Base-by-base conservation (phyloP, 2,113 vertebrate genomes). In the Oxygymnocypris stewartii region DNA sequence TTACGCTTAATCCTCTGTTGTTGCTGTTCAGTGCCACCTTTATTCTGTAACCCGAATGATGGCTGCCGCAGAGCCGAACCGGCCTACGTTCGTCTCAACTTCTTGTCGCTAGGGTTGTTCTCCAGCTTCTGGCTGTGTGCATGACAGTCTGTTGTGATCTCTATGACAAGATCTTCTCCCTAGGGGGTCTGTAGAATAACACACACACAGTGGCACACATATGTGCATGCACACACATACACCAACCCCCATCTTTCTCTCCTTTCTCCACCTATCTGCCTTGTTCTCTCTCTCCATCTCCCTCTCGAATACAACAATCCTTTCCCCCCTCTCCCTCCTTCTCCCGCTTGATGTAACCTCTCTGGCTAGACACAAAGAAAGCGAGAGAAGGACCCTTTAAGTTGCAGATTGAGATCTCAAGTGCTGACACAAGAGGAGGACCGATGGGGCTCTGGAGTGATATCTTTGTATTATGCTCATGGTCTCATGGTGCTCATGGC, bases 121-220 rank as follows among this genome's bases (percentile, higher is more conserved):
- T 91, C 87, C 89, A 85, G 88, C 89, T 91, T 89, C 89, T 90
- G 90, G 90, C 91, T 89, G 89, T 92, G 90, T 87, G 88, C 79
- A 90, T 94, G 93, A 93, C 92, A 92, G 92, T 92, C 93, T 93
- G 93, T 94, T 94, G 91, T 94, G 93, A 94, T 94, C 92, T 92
- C 89, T 92, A 87, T 94, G 93, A 94, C 92, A 93, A 90, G 86
- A 90, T 89, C 89, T 90, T 83, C 83, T 91, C 90, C 90, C 92
- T 69, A 69, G 86, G 91, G 92, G 88, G 86, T 51, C 87, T 90
- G 85, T 89, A 89, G 87, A 74, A 86, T 75, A 84, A 87, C 86
- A 89, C 89, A 90, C 85, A 87, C 65, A 88, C 80, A 42, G 23
- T 77, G 65, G 65, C 74, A 79, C 87, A 79, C 84, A 81, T 61